Percentiles rank a stretch among this genome's conserved stretches.
These are phyloP conservation scores for Muntiacus muntjak DNA, from an alignment of 2,113 vertebrate genomes.

Conservation along the genomic window DNA sequence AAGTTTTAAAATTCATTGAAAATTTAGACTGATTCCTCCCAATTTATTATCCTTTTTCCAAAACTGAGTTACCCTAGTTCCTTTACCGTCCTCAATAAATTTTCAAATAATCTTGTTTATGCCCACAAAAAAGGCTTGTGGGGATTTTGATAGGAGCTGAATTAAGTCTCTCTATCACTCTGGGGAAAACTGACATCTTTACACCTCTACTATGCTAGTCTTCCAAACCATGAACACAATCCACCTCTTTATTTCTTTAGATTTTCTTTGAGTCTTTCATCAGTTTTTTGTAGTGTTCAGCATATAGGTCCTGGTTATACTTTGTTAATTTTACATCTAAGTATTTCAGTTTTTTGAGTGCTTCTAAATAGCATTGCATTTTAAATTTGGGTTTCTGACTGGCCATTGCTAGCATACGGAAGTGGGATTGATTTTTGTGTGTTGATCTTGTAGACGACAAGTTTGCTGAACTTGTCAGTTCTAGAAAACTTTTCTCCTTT, in stretches of 20 bases:
- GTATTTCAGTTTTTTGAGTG: not conserved
- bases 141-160: not conserved
- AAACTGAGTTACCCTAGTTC: not conserved
- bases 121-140: not conserved
- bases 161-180: not conserved
- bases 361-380: not conserved
- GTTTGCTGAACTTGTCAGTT: not conserved
- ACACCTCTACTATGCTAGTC: not conserved
- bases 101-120: not conserved
- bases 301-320: not conserved
- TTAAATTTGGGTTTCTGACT: not conserved
- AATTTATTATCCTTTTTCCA: not conserved
- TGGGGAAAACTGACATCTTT: not conserved
- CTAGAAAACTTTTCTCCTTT: not conserved
- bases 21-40: not conserved
- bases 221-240: not conserved
- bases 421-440: not conserved
- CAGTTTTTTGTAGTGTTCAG: not conserved
- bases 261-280: not conserved
- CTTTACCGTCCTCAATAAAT: not conserved
- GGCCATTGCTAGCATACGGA: not conserved
- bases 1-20: not conserved
- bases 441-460: not conserved
- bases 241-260: not conserved
- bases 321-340: not conserved